phyloP scores from a whole-genome alignment of 2,888 invertebrate species.

The Stenodema calcarata region DNA sequence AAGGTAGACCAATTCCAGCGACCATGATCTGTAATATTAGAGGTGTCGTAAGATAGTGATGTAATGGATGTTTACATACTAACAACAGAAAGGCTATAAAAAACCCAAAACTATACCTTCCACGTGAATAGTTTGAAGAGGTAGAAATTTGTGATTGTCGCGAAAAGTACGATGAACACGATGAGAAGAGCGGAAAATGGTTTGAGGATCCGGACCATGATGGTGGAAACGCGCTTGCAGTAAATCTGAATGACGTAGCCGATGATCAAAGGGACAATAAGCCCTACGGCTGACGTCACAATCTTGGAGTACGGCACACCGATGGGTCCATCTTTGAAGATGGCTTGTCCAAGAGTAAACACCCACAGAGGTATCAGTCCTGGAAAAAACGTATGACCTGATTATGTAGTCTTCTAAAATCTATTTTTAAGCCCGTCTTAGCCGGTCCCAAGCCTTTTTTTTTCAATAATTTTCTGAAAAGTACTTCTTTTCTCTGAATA shows the following conservation, averaged over 20 bases:
- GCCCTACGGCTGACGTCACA: conserved; percentile 73
- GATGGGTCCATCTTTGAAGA: conserved; percentile 75
- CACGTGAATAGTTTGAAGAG: conserved; percentile 87
- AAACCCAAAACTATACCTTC: conserved; percentile 74
- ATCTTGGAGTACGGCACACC: conserved; percentile 81
- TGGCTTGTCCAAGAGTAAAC: conserved; percentile 79
- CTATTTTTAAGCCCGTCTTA: too few relatives aligned
- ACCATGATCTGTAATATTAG: conserved; percentile 72
- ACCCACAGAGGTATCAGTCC: conserved; percentile 91
- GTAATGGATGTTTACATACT: too few relatives aligned
- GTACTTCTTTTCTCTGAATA: too few relatives aligned
- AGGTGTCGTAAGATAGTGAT: too few relatives aligned
- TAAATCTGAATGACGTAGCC: conserved; percentile 69
- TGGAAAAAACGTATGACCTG: conserved; percentile 59
- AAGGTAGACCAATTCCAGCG: conserved; percentile 81
- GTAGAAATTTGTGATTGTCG: conserved; percentile 86
- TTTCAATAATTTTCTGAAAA: too few relatives aligned
- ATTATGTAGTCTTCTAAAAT: too few relatives aligned
- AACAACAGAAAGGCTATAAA: too few relatives aligned
- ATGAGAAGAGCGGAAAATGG: conserved; percentile 82
- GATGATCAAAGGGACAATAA: conserved; percentile 78
- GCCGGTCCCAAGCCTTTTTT: too few relatives aligned
- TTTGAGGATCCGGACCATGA: conserved; percentile 82
- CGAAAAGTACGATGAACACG: conserved; percentile 84
- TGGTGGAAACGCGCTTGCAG: conserved; percentile 65